These are phyloP conservation scores for Ceratina australensis DNA, from an alignment of 1,140 invertebrate species.

Conservation along the genomic window DNA sequence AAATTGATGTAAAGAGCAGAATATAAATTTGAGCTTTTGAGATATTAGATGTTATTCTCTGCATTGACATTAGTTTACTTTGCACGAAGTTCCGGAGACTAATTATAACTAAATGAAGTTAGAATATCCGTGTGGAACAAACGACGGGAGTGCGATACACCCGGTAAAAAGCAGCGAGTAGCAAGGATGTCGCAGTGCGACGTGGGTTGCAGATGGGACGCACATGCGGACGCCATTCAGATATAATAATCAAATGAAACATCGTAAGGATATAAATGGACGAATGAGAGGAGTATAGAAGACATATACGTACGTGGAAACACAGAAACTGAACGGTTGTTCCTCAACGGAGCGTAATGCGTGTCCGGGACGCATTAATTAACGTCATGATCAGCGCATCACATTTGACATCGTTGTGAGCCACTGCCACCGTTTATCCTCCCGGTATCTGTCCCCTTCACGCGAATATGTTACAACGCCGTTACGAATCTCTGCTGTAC, in stretches of 20 bases:
- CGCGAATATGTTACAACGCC: conserved; percentile 14
- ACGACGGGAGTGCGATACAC: no score
- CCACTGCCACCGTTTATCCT: conserved; percentile 65
- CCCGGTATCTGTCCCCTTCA: conserved; percentile 68
- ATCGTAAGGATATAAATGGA: background rate
- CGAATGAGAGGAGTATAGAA: background rate
- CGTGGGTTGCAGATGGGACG: conserved; percentile 40
- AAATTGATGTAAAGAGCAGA: no score
- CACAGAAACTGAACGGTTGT: background rate
- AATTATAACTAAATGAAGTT: no score
- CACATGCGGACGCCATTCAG: background rate
- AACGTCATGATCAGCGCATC: conserved; percentile 71
- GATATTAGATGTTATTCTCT: no score
- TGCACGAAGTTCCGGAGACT: no score
- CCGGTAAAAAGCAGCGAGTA: background rate
- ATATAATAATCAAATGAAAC: no score
- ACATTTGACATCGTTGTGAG: conserved; percentile 69
- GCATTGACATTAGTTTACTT: no score
- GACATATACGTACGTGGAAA: background rate
- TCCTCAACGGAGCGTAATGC: conserved; percentile 1
- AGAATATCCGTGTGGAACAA: no score
- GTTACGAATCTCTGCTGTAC: no score
- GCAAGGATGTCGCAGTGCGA: conserved; percentile 54
- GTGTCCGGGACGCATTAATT: conserved; percentile 68
- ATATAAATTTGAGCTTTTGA: no score